Evolutionary conservation across 2,888 invertebrate genomes (phyloP), one percentile per base, ranked within the genome.

Genomic region (Caenorhabditis drosophilae): DNA sequence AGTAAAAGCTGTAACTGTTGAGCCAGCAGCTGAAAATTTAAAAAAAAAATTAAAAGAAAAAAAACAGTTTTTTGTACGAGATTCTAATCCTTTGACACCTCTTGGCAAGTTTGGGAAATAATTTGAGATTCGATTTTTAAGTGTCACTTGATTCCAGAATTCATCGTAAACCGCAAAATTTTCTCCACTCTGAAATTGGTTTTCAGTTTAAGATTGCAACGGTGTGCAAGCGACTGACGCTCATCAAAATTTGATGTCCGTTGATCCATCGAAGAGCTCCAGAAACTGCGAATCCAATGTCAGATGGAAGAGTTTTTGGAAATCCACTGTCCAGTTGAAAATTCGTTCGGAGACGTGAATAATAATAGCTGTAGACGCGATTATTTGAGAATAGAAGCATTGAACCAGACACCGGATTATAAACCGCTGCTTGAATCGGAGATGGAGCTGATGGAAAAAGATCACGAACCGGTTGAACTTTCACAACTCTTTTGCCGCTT

Each of bases 81-180:
- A 68, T 41, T 73, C 70, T 2, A 66, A 45, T 57, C 70, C 73
- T 41, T 77, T 78, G 50, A 80, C 70, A 9, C 73, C 75, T 38
- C 53, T 42, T 20, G 81, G 80, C 49, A 81, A 48, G 45, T 75
- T 77, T 15, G 77, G 73, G 72, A 78, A 81, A 55, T 79, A 80
- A 22, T 67, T 60, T 2, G 70, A 70, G 16, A 79, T 60, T 16
- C 66, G 51, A 53, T 73, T 77, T 47, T 73, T 70, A 12, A 76
- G 55, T 2, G 78, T 78, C 23, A 69, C 69, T 53, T 81, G 74
- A 50, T 81, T 81, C 80, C 80, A 80, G 56, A 77, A 80, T 44
- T 79, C 80, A 44, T 81, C 81, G 50, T 80, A 81, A 31, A 79
- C 74, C 0, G 78, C 79, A 50, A 79, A 77, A 15, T 78, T 71